Conservation (phyloP, 2,113 vertebrate genomes). For the Lipophrys pholis region DNA sequence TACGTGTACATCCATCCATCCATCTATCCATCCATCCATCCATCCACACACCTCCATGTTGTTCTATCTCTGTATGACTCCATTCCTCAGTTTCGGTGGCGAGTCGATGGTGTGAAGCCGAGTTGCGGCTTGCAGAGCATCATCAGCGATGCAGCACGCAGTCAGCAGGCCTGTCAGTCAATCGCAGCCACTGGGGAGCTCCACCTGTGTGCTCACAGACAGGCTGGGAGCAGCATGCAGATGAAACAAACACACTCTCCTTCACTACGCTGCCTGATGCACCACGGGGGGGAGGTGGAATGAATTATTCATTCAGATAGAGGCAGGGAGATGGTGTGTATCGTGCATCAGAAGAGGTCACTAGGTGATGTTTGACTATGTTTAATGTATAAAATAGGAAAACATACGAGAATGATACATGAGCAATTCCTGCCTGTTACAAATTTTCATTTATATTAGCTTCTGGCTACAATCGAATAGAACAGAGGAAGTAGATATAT, state of each 20-base stretch:
- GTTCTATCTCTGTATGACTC: background rate
- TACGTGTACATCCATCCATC: too few relatives aligned
- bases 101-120: background rate
- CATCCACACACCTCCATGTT: background rate
- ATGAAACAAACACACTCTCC: conserved; percentile 47
- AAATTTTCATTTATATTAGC: too few relatives aligned
- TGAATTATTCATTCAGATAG: conserved; percentile 52
- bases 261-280: conserved; percentile 12
- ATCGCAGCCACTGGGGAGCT: conserved; percentile 24
- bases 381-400: background rate
- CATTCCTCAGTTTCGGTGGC: background rate
- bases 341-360: conserved; percentile 4
- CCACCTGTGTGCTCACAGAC: conserved; percentile 49
- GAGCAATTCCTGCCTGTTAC: too few relatives aligned
- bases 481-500: too few relatives aligned
- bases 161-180: conserved; percentile 21
- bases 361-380: conserved; percentile 3
- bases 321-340: background rate
- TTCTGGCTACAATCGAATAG: too few relatives aligned
- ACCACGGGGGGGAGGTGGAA: conserved; percentile 3
- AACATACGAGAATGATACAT: too few relatives aligned
- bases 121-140: background rate
- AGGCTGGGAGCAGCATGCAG: conserved; percentile 51
- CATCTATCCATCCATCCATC: too few relatives aligned
- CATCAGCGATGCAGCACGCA: conserved; percentile 28